phyloP scores from a whole-genome alignment of 2,113 vertebrate species.

The Neodontobutis hainanensis region DNA sequence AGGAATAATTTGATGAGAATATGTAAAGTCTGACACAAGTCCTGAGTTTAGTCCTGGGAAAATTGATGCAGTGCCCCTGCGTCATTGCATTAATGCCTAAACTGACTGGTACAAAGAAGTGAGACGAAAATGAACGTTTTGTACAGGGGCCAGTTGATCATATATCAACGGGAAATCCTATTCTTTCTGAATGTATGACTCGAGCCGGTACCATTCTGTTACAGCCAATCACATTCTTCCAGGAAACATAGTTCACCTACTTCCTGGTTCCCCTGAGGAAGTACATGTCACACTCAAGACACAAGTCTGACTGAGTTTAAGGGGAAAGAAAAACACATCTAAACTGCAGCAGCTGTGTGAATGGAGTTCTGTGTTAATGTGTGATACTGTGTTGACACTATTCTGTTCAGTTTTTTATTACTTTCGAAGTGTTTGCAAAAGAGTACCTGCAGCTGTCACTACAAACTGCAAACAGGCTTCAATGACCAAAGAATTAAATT shows the following conservation, averaged over 20 bases:
- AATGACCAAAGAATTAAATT: neutral
- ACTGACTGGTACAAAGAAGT: neutral
- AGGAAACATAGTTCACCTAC: slow-evolving; percentile 62
- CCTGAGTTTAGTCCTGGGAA: no score
- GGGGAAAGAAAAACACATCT: slow-evolving; percentile 4
- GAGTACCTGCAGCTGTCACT: slow-evolving; percentile 16
- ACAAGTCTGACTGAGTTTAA: slow-evolving; percentile 7
- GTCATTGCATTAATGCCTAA: neutral
- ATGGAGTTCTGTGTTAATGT: slow-evolving; percentile 1
- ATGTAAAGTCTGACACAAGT: no score
- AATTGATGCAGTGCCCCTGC: no score
- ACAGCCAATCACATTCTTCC: slow-evolving; percentile 38
- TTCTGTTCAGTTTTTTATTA: slow-evolving; percentile 23
- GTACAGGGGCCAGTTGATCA: slow-evolving; percentile 3
- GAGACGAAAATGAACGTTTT: neutral
- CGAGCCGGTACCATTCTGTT: slow-evolving; percentile 21
- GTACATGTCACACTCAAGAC: slow-evolving; percentile 20
- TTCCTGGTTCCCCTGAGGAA: slow-evolving; percentile 70
- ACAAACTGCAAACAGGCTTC: neutral
- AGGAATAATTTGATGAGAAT: no score
- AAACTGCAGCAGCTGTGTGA: slow-evolving; percentile 3
- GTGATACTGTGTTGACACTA: slow-evolving; percentile 11
- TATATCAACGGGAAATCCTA: slow-evolving; percentile 12
- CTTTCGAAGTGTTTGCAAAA: slow-evolving; percentile 1
- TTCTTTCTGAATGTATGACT: slow-evolving; percentile 31